Conservation (phyloP, 2,113 vertebrate species). For the Amazona vittata region DNA sequence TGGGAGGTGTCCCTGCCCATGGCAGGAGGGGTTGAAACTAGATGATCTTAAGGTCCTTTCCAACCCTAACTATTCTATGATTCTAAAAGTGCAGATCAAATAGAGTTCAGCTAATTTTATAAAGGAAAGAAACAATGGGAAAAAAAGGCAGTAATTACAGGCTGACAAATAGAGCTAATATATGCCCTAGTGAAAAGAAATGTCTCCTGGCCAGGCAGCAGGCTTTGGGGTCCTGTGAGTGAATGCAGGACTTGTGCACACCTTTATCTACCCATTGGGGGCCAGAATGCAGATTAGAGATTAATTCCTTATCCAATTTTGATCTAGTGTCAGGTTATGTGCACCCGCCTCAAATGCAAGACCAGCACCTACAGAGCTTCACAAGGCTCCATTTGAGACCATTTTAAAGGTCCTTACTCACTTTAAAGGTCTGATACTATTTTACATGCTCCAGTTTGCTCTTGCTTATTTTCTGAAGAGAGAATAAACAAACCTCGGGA, state of each 20-base stretch:
- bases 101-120: background rate
- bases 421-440: background rate
- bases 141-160: background rate
- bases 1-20: too few relatives aligned
- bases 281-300: background rate
- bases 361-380: rapidly evolving
- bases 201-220: background rate
- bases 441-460: rapidly evolving
- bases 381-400: background rate
- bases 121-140: background rate
- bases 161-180: background rate
- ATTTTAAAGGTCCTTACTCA: background rate
- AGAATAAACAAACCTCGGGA: background rate
- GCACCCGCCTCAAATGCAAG: background rate
- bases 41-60: too few relatives aligned
- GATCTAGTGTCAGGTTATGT: background rate
- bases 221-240: background rate
- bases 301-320: background rate
- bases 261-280: background rate
- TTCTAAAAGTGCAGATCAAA: background rate
- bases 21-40: too few relatives aligned
- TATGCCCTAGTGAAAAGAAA: background rate
- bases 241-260: background rate
- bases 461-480: rapidly evolving
- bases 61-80: too few relatives aligned